These are phyloP conservation scores for Chaenocephalus aceratus DNA, from an alignment of 2,113 vertebrate species.

Conservation along the genomic window DNA sequence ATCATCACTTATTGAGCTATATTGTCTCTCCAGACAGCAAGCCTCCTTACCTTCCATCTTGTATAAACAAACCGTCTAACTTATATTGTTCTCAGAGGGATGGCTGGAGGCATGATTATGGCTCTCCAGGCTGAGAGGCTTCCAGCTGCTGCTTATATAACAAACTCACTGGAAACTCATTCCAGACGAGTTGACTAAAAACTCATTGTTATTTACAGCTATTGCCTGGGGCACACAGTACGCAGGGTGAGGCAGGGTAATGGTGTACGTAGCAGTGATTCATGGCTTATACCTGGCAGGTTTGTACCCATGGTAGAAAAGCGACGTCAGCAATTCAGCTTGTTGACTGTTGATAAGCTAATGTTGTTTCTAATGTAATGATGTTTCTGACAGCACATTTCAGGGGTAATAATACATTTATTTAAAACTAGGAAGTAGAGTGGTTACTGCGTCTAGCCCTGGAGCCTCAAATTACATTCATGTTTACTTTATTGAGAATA, in stretches of 20 bases:
- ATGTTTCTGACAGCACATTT: conserved; percentile 11
- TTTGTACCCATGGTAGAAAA: conserved; percentile 17
- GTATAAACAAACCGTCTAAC: conserved; percentile 59
- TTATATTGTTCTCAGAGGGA: conserved; percentile 52
- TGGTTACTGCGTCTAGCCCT: neutral
- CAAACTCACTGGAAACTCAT: conserved; percentile 57
- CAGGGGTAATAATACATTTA: neutral
- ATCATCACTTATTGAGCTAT: conserved; percentile 27
- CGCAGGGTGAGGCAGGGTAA: conserved; percentile 59
- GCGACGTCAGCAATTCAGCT: conserved; percentile 19
- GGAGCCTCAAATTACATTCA: neutral
- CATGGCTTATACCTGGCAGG: conserved; percentile 57
- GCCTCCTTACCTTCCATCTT: conserved; percentile 45
- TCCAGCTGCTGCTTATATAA: conserved; percentile 65
- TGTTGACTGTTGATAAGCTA: conserved; percentile 23
- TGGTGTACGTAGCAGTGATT: conserved; percentile 62
- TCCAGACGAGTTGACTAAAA: conserved; percentile 65
- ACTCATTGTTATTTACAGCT: conserved; percentile 72
- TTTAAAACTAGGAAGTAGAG: neutral
- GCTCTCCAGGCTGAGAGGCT: conserved; percentile 58
- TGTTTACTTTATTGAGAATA: neutral
- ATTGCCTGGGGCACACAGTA: conserved; percentile 32
- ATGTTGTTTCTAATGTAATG: conserved; percentile 19
- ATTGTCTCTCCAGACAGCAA: conserved; percentile 44
- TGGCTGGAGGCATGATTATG: conserved; percentile 56